phyloP scores from a whole-genome alignment of 1,140 invertebrate genomes.

The Sinella curviseta region DNA sequence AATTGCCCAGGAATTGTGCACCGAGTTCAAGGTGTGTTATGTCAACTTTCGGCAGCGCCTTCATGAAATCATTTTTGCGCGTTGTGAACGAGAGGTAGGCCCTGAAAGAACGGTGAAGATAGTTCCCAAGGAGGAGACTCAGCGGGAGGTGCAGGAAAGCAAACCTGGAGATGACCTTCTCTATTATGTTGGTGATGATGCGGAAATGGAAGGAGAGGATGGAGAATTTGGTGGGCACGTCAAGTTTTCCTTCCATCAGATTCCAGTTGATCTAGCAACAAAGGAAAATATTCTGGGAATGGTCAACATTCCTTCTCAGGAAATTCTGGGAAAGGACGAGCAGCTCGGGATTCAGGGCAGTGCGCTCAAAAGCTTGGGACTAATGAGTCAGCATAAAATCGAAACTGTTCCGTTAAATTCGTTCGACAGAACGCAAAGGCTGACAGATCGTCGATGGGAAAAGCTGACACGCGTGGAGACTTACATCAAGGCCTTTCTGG shows the following conservation, averaged over 20 bases:
- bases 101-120: conserved; percentile 16
- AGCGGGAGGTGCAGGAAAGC: not conserved
- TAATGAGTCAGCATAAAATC: conserved; percentile 2
- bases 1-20: conserved; percentile 25
- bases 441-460: conserved; percentile 10
- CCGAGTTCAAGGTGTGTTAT: conserved; percentile 34
- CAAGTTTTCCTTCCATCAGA: not conserved
- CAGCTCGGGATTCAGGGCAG: not conserved
- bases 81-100: conserved; percentile 35
- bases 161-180: not conserved
- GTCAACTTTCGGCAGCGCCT: conserved; percentile 44
- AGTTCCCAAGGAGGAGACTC: not conserved
- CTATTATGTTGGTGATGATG: not conserved
- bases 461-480: conserved; percentile 32
- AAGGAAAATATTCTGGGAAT: not conserved
- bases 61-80: conserved; percentile 38
- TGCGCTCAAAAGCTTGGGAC: conserved; percentile 27
- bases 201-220: not conserved
- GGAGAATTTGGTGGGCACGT: not conserved
- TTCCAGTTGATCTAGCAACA: not conserved
- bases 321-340: not conserved
- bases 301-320: not conserved
- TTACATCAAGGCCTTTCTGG: conserved; percentile 36
- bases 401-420: conserved; percentile 30
- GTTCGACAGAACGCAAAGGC: conserved; percentile 23